Evolutionary conservation across 2,113 vertebrate species (phyloP), one percentile per base, ranked within the genome.

Genomic region (Myodes glareolus): DNA sequence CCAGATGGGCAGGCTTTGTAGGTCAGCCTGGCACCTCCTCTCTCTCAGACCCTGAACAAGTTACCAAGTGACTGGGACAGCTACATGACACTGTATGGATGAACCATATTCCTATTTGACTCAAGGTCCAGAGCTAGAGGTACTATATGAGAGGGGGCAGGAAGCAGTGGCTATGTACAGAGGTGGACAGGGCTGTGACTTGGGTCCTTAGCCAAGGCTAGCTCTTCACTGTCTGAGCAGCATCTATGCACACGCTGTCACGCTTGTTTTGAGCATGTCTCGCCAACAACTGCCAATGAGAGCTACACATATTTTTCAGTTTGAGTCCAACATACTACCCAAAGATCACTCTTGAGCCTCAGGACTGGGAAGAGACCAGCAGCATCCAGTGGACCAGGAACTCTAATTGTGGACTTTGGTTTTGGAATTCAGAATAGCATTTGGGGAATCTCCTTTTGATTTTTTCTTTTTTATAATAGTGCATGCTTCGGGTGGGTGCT

Each of bases 391-490:
- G 78, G 87, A 25, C 29, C n/a, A 45, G 45, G 65, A 77, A 33
- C 52, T 58, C n/a, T 73, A 16, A 89, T 39, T 36, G 2, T 47
- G 61, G 47, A 39, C 39, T 11, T 45, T 67, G 16, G 19, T n/a
- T 95, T 63, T 88, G 36, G 52, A 86, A 94, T 73, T 92, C 72
- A 72, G 52, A 76, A 91, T 81, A 76, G 39, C 13, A 86, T 73
- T 81, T 85, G 7, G 58, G 33, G 19, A 33, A 27, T 90, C 78
- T 72, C 70, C 27, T 92, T 63, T 94, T 50, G 76, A 68, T 19
- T 17, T 27, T 63, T 19, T 17, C 16, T 63, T 61, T 36, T 36
- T 21, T 36, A 36, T 3, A 73, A 39, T 6, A 65, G 27, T 39
- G 52, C 11, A 1, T 42, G n/a, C 29, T 70, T 85, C 36, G 67